These are phyloP conservation scores for Scomber japonicus DNA, from an alignment of 2,113 vertebrate species.

Conservation along the genomic window DNA sequence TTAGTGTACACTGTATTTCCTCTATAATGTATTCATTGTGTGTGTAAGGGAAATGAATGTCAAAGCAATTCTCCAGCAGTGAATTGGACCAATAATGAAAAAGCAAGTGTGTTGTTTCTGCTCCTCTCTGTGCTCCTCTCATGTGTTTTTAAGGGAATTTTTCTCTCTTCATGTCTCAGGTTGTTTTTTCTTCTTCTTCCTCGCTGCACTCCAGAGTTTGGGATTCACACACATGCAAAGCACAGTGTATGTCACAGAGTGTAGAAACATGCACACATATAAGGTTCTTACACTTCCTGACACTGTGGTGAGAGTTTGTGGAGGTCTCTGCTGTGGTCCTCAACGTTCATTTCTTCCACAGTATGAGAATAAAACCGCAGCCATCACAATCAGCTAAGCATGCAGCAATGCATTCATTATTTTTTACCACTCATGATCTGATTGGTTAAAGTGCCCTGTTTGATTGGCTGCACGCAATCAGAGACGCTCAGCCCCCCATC, in stretches of 20 bases:
- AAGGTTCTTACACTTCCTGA: neutral
- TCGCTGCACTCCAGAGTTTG: neutral
- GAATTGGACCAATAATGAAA: neutral
- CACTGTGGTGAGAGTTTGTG: slow-evolving; percentile 18
- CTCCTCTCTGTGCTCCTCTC: neutral
- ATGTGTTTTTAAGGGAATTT: neutral
- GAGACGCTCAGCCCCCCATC: neutral
- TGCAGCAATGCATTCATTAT: slow-evolving; percentile 13
- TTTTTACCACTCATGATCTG: slow-evolving; percentile 14
- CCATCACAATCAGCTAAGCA: slow-evolving; percentile 43
- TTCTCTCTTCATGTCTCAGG: neutral
- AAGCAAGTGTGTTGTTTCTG: slow-evolving; percentile 4
- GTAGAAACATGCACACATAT: neutral
- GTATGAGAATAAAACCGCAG: slow-evolving; percentile 17
- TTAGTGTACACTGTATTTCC: neutral
- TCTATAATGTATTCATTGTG: neutral
- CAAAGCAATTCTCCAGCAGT: neutral
- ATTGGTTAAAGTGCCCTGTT: slow-evolving; percentile 19
- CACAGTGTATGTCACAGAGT: neutral
- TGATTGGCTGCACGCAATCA: slow-evolving; percentile 26
- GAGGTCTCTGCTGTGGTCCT: slow-evolving; percentile 31
- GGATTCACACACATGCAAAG: slow-evolving; percentile 10
- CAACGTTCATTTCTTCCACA: slow-evolving; percentile 6
- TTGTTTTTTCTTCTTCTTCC: neutral
- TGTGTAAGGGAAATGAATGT: neutral